Evolutionary conservation across 2,797 vertebrate species (phyloP), one percentile per base, ranked within the genome.

Genomic region (Epinephelus awoara): DNA sequence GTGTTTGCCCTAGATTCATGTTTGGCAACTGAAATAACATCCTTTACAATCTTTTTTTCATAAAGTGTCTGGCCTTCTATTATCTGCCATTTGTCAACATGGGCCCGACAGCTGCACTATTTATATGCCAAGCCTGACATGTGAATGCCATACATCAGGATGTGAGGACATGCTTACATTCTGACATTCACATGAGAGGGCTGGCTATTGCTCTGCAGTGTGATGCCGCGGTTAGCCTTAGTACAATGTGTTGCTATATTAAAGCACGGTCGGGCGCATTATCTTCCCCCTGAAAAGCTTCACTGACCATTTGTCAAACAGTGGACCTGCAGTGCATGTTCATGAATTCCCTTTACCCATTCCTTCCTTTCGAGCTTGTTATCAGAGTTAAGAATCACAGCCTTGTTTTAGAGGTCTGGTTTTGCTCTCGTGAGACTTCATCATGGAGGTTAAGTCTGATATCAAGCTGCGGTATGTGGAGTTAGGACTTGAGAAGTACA

Each of bases 21-120:
- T 93, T 86, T 88, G 70, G 78, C 80, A 89, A 84, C 90, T 89
- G 92, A 93, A 95, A 94, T 92, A 93, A 92, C 90, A 94, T 85
- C 67, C 77, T 83, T 88, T 79, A 83, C 77, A 69, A 87, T 83
- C 61, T 83, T 90, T 91, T 29, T 62, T 91, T 90, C 83, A 90
- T 77, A 79, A 89, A 93, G 87, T 85, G 80, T 75, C 82, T 59
- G 83, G 84, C 84, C 83, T 84, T 89, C 66, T 50, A 72, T 88
- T 83, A 80, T 88, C 79, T 85, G 82, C 77, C 87, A 91, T 92
- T 89, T 91, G 89, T 94, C 91, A 91, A 62, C 72, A 71, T 56
- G 42, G 62, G 57, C 75, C 27, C 80, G 88, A 92, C 91, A 93
- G 88, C 85, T 72, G 87, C 77, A 84, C 93, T 91, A 93, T 94